phyloP scores from a whole-genome alignment of 2,113 vertebrate species.

The Centrocercus urophasianus region DNA sequence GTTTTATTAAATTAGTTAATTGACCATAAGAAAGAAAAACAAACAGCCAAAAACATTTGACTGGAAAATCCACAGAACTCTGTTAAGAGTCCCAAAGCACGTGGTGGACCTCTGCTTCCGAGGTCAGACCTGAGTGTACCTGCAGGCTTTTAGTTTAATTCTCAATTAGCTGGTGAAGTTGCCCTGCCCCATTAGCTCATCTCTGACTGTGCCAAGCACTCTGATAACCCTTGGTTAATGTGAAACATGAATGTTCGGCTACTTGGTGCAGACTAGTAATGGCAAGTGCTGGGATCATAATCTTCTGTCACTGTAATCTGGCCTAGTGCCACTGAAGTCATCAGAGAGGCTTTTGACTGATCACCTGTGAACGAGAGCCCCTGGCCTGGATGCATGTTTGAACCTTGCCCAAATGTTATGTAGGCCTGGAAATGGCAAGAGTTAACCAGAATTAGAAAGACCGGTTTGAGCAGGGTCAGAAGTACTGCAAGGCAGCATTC shows the following conservation, averaged over 20 bases:
- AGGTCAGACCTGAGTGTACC: background rate
- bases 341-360: background rate
- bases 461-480: conserved; percentile 6
- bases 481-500: conserved; percentile 32
- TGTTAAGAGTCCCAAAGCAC: background rate
- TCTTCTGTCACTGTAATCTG: background rate
- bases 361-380: background rate
- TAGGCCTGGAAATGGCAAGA: conserved; percentile 1
- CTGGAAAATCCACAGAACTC: background rate
- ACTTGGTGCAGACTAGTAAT: background rate
- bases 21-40: background rate
- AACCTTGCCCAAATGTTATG: background rate
- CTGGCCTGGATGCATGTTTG: background rate
- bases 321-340: background rate
- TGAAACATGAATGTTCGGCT: background rate
- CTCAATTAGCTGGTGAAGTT: background rate
- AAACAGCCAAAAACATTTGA: background rate
- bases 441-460: conserved; percentile 20
- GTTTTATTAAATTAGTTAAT: background rate
- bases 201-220: background rate
- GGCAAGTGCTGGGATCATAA: background rate
- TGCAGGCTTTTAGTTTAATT: background rate
- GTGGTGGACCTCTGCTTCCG: background rate
- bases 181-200: background rate
- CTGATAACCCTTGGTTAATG: background rate